Evolutionary conservation across 1,140 invertebrate genomes (phyloP).

Genomic region (Scaptomyza pallida): DNA sequence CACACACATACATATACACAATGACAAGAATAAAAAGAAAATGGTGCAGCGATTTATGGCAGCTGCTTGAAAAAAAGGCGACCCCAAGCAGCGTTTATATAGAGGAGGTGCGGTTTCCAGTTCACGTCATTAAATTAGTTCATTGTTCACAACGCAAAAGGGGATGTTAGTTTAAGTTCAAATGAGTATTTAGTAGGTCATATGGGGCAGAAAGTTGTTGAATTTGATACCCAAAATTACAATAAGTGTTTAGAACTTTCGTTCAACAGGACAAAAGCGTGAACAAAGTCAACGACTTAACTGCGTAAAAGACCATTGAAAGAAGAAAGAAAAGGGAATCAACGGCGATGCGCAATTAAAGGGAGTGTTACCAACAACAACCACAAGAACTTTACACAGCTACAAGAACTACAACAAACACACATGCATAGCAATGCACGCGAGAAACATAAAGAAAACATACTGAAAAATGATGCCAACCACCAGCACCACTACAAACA

Average conservation of each 20-base stretch:
- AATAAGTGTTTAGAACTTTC: background rate
- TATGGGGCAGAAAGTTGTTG: background rate
- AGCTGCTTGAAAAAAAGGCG: conserved; percentile 11
- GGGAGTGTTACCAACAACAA: conserved; percentile 47
- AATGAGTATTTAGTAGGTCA: no score
- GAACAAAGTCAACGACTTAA: conserved; percentile 11
- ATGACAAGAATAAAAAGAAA: conserved; percentile 58
- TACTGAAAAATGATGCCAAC: conserved; percentile 55
- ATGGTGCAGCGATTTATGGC: conserved; percentile 75
- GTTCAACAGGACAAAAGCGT: background rate
- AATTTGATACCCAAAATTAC: background rate
- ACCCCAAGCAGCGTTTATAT: background rate
- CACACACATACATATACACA: conserved; percentile 17
- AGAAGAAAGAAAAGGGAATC: conserved; percentile 39
- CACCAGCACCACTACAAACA: conserved; percentile 42
- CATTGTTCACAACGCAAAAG: background rate
- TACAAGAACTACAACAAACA: conserved; percentile 20
- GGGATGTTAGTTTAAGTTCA: no score
- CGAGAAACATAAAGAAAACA: conserved; percentile 24
- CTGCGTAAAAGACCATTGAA: conserved; percentile 32
- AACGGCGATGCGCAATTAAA: conserved; percentile 71
- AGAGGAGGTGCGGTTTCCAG: background rate
- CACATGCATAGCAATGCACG: conserved; percentile 72
- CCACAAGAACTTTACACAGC: conserved; percentile 44
- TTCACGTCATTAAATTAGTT: background rate